Conservation (phyloP, 2,888 invertebrate genomes). For the Drosophila pseudotakahashii region DNA sequence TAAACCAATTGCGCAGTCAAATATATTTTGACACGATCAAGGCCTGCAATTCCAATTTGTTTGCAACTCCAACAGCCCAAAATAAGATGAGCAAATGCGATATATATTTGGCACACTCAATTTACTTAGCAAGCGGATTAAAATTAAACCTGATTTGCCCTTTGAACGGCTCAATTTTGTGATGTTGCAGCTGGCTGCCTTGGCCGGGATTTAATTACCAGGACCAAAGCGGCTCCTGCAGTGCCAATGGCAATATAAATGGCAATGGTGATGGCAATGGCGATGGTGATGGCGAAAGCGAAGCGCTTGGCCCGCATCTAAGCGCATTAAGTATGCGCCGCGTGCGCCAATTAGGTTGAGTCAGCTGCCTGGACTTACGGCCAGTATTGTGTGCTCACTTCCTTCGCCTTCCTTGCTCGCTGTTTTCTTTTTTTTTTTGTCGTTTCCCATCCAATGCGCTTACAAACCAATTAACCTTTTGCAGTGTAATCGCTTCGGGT, state of each 20-base stretch:
- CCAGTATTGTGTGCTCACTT: constrained; percentile 43
- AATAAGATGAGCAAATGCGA: constrained; percentile 41
- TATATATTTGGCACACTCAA: constrained; percentile 55
- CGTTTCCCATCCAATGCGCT: constrained; percentile 54
- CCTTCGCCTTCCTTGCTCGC: not conserved
- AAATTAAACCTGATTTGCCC: constrained; percentile 41
- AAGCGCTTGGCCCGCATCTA: constrained; percentile 56
- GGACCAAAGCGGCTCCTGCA: constrained; percentile 59
- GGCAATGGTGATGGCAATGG: constrained; percentile 26
- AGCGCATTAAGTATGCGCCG: constrained; percentile 77
- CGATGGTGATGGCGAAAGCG: constrained; percentile 12
- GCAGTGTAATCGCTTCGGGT: constrained; percentile 54
- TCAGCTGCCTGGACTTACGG: constrained; percentile 54
- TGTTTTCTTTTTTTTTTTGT: constrained; percentile 31
- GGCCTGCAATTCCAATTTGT: constrained; percentile 17
- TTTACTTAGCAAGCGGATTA: constrained; percentile 57
- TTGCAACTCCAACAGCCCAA: constrained; percentile 10
- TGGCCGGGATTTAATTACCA: constrained; percentile 65
- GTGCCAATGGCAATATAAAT: constrained; percentile 39
- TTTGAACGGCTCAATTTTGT: constrained; percentile 44
- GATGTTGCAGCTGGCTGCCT: constrained; percentile 46
- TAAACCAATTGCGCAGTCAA: too few species aligned
- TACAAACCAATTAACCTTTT: constrained; percentile 74
- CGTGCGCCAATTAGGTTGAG: constrained; percentile 75
- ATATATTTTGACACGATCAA: not conserved